Evolutionary conservation across 2,113 vertebrate species (phyloP).

Genomic region (Pseudopipra pipra): DNA sequence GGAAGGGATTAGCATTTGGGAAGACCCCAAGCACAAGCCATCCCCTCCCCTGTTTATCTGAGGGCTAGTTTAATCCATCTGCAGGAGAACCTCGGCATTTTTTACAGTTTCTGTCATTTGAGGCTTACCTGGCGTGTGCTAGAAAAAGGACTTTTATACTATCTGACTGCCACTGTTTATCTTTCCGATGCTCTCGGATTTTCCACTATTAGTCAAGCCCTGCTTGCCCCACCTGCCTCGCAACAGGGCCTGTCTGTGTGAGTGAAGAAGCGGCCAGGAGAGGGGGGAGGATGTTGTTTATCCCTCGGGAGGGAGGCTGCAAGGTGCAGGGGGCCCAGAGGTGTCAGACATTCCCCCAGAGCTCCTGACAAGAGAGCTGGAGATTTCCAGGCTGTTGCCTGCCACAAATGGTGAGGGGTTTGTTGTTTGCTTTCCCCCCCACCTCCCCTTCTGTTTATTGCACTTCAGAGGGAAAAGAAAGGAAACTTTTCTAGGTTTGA

Average conservation of each 20-base stretch:
- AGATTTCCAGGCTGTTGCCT: constrained; percentile 38
- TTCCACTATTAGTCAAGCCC: constrained; percentile 74
- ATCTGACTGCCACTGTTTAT: constrained; percentile 75
- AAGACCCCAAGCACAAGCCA: constrained; percentile 41
- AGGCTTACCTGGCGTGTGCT: constrained; percentile 75
- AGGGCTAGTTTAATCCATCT: constrained; percentile 75
- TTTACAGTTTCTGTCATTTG: constrained; percentile 73
- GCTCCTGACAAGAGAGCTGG: constrained; percentile 30
- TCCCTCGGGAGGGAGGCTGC: background rate
- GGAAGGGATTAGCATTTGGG: constrained; percentile 48
- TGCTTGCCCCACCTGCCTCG: constrained; percentile 62
- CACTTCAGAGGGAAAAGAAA: constrained; percentile 15
- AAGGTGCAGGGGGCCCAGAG: background rate
- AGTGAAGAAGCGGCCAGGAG: background rate
- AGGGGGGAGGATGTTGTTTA: constrained; percentile 17
- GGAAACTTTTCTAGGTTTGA: constrained; percentile 43
- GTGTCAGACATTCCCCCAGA: background rate
- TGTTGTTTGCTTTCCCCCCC: background rate
- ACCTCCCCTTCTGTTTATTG: background rate
- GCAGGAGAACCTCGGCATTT: constrained; percentile 65
- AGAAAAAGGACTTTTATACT: constrained; percentile 79
- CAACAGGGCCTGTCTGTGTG: constrained; percentile 71
- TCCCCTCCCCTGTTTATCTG: constrained; percentile 61
- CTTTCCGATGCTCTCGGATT: constrained; percentile 74
- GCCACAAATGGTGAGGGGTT: background rate